A percentile compares a stretch with the other conserved stretches of the same genome.
Evolutionary conservation across 2,888 invertebrate species (phyloP).

Genomic region (Nebria salina): DNA sequence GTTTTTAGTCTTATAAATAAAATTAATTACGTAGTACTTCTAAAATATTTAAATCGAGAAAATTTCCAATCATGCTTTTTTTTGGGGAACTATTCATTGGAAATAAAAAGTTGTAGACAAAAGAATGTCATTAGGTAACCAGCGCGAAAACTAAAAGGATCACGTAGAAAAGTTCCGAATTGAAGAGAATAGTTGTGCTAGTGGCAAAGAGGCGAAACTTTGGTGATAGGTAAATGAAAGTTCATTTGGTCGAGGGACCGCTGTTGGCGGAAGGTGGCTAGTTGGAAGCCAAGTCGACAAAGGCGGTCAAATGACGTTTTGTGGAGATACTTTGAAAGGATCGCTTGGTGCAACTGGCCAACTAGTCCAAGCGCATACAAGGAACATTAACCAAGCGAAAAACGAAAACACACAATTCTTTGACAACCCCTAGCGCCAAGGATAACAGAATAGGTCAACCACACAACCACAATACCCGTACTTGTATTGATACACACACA

Average conservation of each 20-base stretch:
- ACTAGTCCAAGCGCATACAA: neutral
- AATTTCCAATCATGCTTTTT: neutral
- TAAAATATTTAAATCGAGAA: neutral
- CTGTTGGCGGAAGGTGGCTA: no score
- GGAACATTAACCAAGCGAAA: neutral
- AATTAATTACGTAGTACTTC: neutral
- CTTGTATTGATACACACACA: neutral
- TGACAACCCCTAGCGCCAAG: neutral
- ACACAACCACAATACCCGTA: neutral
- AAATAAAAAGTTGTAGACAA: neutral
- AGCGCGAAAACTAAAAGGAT: neutral
- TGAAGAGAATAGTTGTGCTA: neutral
- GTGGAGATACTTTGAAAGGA: neutral
- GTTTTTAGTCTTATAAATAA: neutral
- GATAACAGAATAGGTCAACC: neutral
- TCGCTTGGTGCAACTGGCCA: neutral
- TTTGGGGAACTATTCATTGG: neutral
- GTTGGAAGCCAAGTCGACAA: neutral
- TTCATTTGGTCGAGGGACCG: neutral
- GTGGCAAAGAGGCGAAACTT: neutral
- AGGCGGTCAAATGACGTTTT: neutral
- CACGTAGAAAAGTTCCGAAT: neutral
- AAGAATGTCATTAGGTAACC: neutral
- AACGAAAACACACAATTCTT: neutral
- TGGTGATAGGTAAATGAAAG: constrained; percentile 1